A percentile compares a stretch with the other conserved stretches of the same genome.
phyloP scores from a whole-genome alignment of 1,140 invertebrate species.

The Drosophila virilis region DNA sequence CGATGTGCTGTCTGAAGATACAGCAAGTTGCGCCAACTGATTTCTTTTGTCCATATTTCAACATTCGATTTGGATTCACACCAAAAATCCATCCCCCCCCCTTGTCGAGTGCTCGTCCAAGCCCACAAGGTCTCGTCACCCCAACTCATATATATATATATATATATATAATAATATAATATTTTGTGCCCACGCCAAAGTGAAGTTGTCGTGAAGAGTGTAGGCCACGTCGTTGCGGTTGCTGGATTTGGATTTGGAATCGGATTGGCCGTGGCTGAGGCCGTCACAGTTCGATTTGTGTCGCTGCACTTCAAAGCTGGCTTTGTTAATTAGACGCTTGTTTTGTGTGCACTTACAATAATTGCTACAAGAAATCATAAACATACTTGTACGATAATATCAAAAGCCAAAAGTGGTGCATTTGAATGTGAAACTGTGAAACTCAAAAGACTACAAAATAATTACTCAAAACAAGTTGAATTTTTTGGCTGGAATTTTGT shows the following conservation, averaged over 20 bases:
- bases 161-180: too few relatives aligned
- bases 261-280: background rate
- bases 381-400: slow-evolving; percentile 40
- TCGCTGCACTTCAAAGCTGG: slow-evolving; percentile 64
- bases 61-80: background rate
- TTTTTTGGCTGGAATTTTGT: background rate
- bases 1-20: too few relatives aligned
- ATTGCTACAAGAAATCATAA: slow-evolving; percentile 65
- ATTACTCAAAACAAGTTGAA: slow-evolving; percentile 11
- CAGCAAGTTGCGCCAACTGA: too few relatives aligned
- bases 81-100: too few relatives aligned
- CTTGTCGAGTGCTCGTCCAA: background rate
- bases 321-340: slow-evolving; percentile 73
- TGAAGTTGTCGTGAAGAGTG: slow-evolving; percentile 16
- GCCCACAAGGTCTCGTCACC: background rate
- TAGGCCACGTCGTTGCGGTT: slow-evolving; percentile 34
- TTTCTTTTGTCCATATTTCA: background rate
- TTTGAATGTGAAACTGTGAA: slow-evolving; percentile 30
- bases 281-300: slow-evolving; percentile 41
- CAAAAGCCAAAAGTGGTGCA: slow-evolving; percentile 50
- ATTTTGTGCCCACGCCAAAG: slow-evolving; percentile 14
- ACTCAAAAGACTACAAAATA: slow-evolving; percentile 31
- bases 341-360: slow-evolving; percentile 72
- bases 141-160: background rate
- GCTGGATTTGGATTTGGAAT: slow-evolving; percentile 31